Percentiles rank a stretch among this genome's conserved stretches.
phyloP scores from a whole-genome alignment of 2,888 invertebrate species.

The Zhuqinia jingwanae region DNA sequence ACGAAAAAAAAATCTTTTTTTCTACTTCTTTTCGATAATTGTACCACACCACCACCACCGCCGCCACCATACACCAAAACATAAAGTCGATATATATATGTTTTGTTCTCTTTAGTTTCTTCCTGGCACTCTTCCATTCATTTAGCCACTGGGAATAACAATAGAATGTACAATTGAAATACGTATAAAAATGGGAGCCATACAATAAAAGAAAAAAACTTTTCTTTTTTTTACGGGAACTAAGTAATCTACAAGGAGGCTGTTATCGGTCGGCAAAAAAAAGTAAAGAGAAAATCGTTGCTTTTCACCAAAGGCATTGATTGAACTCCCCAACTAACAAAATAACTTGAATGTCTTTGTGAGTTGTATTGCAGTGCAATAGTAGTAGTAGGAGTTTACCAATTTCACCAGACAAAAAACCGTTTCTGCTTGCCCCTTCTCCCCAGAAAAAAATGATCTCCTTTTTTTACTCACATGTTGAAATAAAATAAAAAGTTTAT shows the following conservation, averaged over 20 bases:
- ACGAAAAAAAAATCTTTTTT: conserved; percentile 24
- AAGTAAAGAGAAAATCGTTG: background rate
- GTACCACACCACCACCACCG: conserved; percentile 21
- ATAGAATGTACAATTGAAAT: conserved; percentile 39
- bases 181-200: conserved; percentile 2
- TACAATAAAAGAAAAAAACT: conserved; percentile 28
- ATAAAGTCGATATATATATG: background rate
- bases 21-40: conserved; percentile 9
- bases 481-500: conserved; percentile 1
- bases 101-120: background rate
- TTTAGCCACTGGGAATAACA: conserved; percentile 21
- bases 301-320: conserved; percentile 33
- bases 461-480: too few relatives aligned
- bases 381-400: background rate
- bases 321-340: background rate
- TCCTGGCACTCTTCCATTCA: conserved; percentile 43
- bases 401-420: background rate
- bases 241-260: conserved; percentile 37
- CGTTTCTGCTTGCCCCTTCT: background rate
- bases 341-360: background rate
- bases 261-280: conserved; percentile 25
- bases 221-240: conserved; percentile 21
- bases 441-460: too few relatives aligned
- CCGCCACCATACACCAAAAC: background rate
- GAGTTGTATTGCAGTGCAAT: background rate